Conservation (phyloP, 2,797 vertebrate species). For the Glossophaga mutica region DNA sequence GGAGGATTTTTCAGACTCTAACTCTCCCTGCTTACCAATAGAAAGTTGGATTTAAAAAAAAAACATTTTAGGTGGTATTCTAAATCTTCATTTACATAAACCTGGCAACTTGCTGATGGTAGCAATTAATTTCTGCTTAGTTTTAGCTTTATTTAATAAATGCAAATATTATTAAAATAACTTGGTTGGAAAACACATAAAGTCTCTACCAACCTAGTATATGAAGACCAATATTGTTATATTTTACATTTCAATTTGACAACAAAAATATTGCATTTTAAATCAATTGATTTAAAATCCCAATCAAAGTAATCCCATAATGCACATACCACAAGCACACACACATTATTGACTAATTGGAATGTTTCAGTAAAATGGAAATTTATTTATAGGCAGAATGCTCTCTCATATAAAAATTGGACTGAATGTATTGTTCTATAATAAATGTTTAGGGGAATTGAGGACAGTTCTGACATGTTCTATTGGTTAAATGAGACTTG, state of each 20-base stretch:
- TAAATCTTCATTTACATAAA: constrained; percentile 29
- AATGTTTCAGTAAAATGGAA: background rate
- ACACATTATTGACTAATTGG: background rate
- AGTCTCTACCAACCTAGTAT: background rate
- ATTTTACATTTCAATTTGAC: constrained; percentile 12
- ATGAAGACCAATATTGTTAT: background rate
- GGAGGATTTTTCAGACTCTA: background rate
- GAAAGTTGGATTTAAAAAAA: background rate
- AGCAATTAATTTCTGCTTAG: background rate
- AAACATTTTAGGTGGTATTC: background rate
- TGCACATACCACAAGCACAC: background rate
- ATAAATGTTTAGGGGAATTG: constrained; percentile 42
- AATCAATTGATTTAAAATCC: background rate
- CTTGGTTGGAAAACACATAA: background rate
- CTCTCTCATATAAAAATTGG: background rate
- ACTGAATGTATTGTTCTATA: background rate
- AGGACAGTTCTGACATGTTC: constrained; percentile 38
- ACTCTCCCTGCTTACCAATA: background rate
- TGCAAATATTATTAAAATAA: constrained; percentile 29
- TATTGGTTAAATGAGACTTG: constrained; percentile 39
- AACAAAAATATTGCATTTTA: constrained; percentile 14
- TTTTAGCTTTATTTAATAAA: constrained; percentile 5
- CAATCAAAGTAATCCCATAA: background rate
- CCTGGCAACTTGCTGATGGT: background rate
- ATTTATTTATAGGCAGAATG: background rate